Base-by-base conservation (phyloP, 1,140 invertebrate genomes). In the Calycopis cecrops region DNA sequence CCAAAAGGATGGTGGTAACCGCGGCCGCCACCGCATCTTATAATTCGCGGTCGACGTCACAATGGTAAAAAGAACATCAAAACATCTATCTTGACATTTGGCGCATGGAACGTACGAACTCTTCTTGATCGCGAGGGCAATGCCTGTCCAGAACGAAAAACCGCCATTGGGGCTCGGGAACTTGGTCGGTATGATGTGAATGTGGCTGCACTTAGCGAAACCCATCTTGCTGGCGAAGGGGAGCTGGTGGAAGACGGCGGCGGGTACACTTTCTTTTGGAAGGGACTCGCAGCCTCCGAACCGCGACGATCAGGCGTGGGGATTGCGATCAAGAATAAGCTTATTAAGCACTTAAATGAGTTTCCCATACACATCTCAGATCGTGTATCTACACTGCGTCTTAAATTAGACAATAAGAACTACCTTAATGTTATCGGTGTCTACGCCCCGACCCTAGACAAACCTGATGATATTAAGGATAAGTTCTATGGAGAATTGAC, bases 91-190 rank as follows among this genome's bases (percentile, higher is more conserved):
- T 56, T 66, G 56, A 62, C 53, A 18, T 59, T 67, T 52, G 62
- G 51, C 34, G 55, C 63, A 28, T 71, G 65, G 65, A 68, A 68
- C 35, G 65, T 71, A 9, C 33, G 64, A 12, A 72, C 64, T 4
- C 59, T 72, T 9, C 42, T 72, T 44, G 66, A 67, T 42, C 52
- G 60, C 4, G 63, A 64, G n/a, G 35, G 18, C 8, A 67, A 63
- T 34, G 4, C 11, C 11, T 67, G 61, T 28, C 70, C 70, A 7
- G 66, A 69, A 54, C 57, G 63, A 0, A 69, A 71, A 54, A 66
- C 69, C 21, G 63, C 64, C 48, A 54, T 69, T 11, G 59, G 65
- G 38, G 66, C 69, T 49, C 55, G 52, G 0, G 66, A 64, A 59
- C 58, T 70, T 50, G 35, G 16, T 52, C 60, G 59, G 11, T 66